phyloP scores from a whole-genome alignment of 2,888 invertebrate species.

The Mesochorus sp. region DNA sequence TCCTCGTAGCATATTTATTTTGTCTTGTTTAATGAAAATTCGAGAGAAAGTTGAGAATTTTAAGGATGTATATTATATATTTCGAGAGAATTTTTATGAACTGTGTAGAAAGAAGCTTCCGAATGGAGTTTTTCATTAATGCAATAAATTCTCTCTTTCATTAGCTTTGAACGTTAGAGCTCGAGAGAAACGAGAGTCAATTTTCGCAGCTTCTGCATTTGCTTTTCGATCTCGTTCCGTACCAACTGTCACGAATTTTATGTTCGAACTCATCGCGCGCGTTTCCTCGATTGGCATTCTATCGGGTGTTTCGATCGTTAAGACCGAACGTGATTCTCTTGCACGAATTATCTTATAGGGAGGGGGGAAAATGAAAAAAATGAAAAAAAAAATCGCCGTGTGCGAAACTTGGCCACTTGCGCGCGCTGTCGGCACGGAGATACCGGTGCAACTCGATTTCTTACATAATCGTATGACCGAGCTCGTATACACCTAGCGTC shows the following conservation, averaged over 20 bases:
- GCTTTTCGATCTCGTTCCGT: background rate
- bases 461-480: slow-evolving; percentile 49
- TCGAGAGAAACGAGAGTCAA: slow-evolving; percentile 14
- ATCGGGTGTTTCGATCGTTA: slow-evolving; percentile 40
- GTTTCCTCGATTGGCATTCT: slow-evolving; percentile 33
- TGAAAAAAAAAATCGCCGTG: background rate
- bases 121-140: background rate
- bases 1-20: no score
- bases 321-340: slow-evolving; percentile 5
- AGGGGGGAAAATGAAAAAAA: background rate
- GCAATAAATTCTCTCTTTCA: background rate
- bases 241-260: background rate
- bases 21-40: no score
- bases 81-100: slow-evolving; percentile 28
- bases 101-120: background rate
- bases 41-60: no score
- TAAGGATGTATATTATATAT: no score
- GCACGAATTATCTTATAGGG: background rate
- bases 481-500: background rate
- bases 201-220: background rate
- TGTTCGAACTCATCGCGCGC: background rate
- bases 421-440: slow-evolving; percentile 21
- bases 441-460: slow-evolving; percentile 51
- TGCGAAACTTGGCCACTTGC: slow-evolving; percentile 32
- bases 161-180: no score